A percentile compares a stretch with the other conserved stretches of the same genome.
phyloP scores from a whole-genome alignment of 2,113 vertebrate species.

The Charina bottae region DNA sequence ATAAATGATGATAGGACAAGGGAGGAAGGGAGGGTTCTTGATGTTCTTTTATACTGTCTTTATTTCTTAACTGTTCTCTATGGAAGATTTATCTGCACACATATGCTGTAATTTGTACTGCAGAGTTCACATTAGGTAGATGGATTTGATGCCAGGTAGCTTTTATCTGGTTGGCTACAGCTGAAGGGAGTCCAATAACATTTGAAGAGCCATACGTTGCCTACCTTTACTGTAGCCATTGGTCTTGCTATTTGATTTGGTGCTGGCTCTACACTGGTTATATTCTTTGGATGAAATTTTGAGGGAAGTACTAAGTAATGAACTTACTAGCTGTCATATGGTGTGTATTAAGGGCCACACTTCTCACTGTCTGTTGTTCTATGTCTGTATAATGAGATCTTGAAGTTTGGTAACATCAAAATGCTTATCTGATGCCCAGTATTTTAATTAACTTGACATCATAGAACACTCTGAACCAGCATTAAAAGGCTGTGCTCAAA shows the following conservation, averaged over 20 bases:
- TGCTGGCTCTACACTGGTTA: background rate
- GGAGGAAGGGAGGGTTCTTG: background rate
- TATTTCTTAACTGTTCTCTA: background rate
- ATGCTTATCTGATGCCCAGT: background rate
- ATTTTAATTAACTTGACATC: background rate
- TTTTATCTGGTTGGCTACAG: background rate
- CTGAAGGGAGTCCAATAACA: background rate
- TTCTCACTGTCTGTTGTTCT: background rate
- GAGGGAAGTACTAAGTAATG: background rate
- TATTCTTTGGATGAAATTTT: background rate
- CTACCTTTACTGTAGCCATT: background rate
- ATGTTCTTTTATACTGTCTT: background rate
- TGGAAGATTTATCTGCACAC: background rate
- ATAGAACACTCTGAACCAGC: background rate
- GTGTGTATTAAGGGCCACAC: background rate
- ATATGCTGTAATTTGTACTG: background rate
- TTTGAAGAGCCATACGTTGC: background rate
- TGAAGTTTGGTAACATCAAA: background rate
- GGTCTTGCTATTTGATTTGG: background rate
- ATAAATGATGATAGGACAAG: constrained; percentile 36
- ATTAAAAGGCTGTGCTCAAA: background rate
- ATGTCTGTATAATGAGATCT: background rate
- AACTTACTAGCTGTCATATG: background rate
- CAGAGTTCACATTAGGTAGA: background rate
- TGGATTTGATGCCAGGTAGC: background rate